These are phyloP conservation scores for Lampropteryx suffumata DNA, from an alignment of 2,888 invertebrate genomes.

Conservation along the genomic window DNA sequence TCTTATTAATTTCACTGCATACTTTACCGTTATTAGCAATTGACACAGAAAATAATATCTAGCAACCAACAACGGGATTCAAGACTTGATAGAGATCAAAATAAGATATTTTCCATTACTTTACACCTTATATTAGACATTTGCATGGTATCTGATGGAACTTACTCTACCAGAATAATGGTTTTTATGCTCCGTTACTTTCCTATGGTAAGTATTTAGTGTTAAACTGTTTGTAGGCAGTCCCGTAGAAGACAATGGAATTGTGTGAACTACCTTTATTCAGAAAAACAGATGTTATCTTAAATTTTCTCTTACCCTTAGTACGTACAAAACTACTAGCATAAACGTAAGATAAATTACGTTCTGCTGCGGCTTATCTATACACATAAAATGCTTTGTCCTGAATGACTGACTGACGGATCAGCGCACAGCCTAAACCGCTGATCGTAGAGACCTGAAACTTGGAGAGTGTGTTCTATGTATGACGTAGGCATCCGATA, in stretches of 20 bases:
- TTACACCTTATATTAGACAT: slow-evolving; percentile 27
- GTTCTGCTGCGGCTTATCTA: no score
- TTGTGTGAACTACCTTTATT: slow-evolving; percentile 16
- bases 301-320: no score
- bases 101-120: slow-evolving; percentile 21
- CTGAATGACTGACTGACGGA: no score
- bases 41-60: slow-evolving; percentile 14
- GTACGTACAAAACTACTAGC: no score
- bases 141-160: slow-evolving; percentile 31
- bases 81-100: slow-evolving; percentile 16
- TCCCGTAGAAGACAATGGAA: slow-evolving; percentile 26
- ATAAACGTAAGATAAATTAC: no score
- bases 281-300: no score
- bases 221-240: slow-evolving; percentile 3
- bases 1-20: not conserved
- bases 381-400: no score
- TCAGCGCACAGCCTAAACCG: no score
- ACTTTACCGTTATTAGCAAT: slow-evolving; percentile 5
- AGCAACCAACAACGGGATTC: slow-evolving; percentile 5
- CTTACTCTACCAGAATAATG: slow-evolving; percentile 25
- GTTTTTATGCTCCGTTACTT: slow-evolving; percentile 24
- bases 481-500: no score
- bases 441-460: no score
- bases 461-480: no score
- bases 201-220: slow-evolving; percentile 9